Conservation (phyloP, 2,888 invertebrate species). For the Sarcophaga variegata region DNA sequence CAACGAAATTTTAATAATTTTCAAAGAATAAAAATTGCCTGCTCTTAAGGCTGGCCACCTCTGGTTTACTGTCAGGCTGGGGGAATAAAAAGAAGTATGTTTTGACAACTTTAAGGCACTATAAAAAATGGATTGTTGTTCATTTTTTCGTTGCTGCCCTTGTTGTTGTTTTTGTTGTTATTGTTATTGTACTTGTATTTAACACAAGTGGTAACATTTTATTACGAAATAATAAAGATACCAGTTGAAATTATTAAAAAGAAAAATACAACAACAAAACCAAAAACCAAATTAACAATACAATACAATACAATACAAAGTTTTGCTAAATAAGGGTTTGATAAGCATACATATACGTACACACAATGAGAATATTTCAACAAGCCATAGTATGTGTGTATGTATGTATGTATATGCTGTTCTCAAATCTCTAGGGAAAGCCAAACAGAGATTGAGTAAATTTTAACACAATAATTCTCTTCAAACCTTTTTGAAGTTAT, state of each 20-base stretch:
- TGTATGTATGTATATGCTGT: slow-evolving; percentile 32
- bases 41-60: not conserved
- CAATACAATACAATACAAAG: not conserved
- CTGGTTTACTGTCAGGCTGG: slow-evolving; percentile 39
- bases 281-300: not conserved
- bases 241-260: slow-evolving; percentile 23
- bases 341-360: not conserved
- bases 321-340: slow-evolving; percentile 56
- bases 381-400: not conserved
- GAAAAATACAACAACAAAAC: not conserved
- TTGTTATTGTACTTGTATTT: slow-evolving; percentile 32
- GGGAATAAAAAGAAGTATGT: slow-evolving; percentile 76
- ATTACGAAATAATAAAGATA: slow-evolving; percentile 80
- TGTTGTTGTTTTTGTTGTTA: slow-evolving; percentile 9
- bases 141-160: slow-evolving; percentile 50
- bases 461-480: slow-evolving; percentile 55
- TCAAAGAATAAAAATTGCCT: not conserved
- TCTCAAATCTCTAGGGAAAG: slow-evolving; percentile 59
- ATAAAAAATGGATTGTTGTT: slow-evolving; percentile 77
- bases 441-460: slow-evolving; percentile 52
- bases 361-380: not conserved
- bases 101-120: slow-evolving; percentile 78
- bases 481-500: slow-evolving; percentile 33
- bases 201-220: slow-evolving; percentile 80
- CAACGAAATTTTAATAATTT: not conserved